phyloP scores from a whole-genome alignment of 2,797 vertebrate genomes.

The Notoglanidium macrostoma region DNA sequence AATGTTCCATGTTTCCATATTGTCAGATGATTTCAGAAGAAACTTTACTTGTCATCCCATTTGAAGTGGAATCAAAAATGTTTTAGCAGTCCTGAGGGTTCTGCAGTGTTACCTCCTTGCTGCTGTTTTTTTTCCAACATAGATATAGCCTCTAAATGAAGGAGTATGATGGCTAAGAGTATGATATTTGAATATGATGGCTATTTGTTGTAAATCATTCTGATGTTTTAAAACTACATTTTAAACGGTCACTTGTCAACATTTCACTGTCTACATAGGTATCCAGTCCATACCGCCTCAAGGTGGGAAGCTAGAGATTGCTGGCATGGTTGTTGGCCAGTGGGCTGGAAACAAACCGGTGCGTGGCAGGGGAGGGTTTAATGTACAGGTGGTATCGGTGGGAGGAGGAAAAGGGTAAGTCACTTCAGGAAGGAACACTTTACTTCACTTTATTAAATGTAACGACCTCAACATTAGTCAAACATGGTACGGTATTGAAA shows the following conservation, averaged over 20 bases:
- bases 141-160: not conserved
- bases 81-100: not conserved
- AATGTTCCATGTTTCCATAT: not conserved
- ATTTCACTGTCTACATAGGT: conserved; percentile 65
- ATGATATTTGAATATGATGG: not conserved
- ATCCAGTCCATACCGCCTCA: conserved; percentile 90
- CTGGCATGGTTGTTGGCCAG: conserved; percentile 92
- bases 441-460: not conserved
- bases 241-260: not conserved
- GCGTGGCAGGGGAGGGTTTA: conserved; percentile 86
- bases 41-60: not conserved
- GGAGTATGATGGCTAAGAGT: too few relatives aligned
- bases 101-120: not conserved
- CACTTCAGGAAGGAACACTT: not conserved
- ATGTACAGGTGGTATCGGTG: conserved; percentile 91
- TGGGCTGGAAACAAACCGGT: conserved; percentile 90
- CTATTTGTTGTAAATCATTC: conserved; percentile 2
- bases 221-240: not conserved
- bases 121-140: not conserved
- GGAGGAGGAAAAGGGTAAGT: conserved; percentile 87
- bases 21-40: not conserved
- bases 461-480: not conserved
- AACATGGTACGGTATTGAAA: not conserved
- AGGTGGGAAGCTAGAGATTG: conserved; percentile 91
- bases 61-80: not conserved